Evolutionary conservation across 1,140 invertebrate genomes (phyloP).

Genomic region (Anagrus nilaparvatae): DNA sequence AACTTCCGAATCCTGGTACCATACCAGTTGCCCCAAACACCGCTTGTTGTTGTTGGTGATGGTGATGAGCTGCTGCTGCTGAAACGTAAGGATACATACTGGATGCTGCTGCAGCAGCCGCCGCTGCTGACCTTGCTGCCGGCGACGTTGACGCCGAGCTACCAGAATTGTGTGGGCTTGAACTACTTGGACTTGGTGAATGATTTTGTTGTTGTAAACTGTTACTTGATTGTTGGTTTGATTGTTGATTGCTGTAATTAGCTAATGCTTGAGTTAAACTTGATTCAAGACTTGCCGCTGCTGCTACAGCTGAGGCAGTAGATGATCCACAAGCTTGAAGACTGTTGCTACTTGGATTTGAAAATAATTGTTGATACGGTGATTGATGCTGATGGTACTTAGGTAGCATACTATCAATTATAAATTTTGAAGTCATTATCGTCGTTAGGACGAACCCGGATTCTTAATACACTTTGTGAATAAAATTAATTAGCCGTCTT

Average conservation of each 20-base stretch:
- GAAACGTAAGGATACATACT: constrained; percentile 61
- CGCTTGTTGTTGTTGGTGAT: constrained; percentile 58
- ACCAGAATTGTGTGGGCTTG: constrained; percentile 40
- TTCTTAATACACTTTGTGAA: too few species aligned
- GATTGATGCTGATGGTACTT: constrained; percentile 77
- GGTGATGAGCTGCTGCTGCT: constrained; percentile 56
- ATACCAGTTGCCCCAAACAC: constrained; percentile 55
- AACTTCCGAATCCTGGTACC: constrained; percentile 54
- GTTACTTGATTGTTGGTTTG: constrained; percentile 39
- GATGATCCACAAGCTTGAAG: constrained; percentile 41
- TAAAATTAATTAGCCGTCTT: too few species aligned
- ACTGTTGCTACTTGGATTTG: constrained; percentile 41
- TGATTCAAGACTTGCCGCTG: constrained; percentile 21
- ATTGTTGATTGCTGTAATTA: constrained; percentile 34
- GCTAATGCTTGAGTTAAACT: constrained; percentile 27
- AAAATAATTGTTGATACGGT: constrained; percentile 56
- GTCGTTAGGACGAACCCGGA: constrained; percentile 29
- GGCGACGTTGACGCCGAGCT: constrained; percentile 45
- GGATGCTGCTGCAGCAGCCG: constrained; percentile 47
- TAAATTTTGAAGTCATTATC: constrained; percentile 90
- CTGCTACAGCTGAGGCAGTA: constrained; percentile 44
- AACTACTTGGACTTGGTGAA: constrained; percentile 39
- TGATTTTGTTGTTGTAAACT: constrained; percentile 28
- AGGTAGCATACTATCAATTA: constrained; percentile 93
- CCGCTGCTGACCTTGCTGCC: constrained; percentile 47